Conservation (phyloP, 2,888 invertebrate genomes). For the Asteroscopus sphinx region DNA sequence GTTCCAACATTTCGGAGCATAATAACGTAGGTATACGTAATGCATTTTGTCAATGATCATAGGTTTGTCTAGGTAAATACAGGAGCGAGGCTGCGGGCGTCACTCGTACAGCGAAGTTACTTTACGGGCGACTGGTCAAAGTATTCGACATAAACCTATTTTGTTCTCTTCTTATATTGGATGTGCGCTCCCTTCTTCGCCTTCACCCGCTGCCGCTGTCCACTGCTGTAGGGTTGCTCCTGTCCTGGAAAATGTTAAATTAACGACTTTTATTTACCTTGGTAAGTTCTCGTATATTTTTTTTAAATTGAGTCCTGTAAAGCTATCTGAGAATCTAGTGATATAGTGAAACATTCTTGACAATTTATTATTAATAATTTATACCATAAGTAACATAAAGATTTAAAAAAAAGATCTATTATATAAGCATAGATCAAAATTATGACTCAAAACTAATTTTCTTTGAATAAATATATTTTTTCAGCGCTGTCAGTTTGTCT, state of each 20-base stretch:
- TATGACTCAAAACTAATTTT: too few relatives aligned
- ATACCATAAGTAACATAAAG: too few relatives aligned
- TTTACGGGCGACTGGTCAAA: constrained; percentile 89
- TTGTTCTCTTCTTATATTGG: constrained; percentile 90
- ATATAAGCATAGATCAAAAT: too few relatives aligned
- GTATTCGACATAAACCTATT: constrained; percentile 90
- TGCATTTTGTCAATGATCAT: constrained; percentile 51
- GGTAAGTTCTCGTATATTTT: neutral
- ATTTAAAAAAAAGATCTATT: too few relatives aligned
- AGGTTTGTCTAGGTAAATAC: constrained; percentile 51
- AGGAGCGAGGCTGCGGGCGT: constrained; percentile 71
- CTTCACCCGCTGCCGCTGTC: constrained; percentile 78
- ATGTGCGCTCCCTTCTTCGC: constrained; percentile 86
- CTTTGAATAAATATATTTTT: too few relatives aligned
- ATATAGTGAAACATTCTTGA: too few relatives aligned
- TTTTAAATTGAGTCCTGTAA: neutral
- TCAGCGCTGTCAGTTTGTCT: neutral
- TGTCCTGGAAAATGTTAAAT: constrained; percentile 25
- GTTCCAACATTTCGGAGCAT: constrained; percentile 16
- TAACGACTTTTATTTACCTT: constrained; percentile 1
- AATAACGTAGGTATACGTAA: constrained; percentile 38
- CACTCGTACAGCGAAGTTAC: constrained; percentile 84
- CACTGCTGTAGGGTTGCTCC: constrained; percentile 78
- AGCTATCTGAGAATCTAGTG: too few relatives aligned
- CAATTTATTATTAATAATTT: too few relatives aligned